Evolutionary conservation across 2,888 invertebrate genomes (phyloP), one percentile per base, ranked within the genome.

Genomic region (Philonicus albiceps): DNA sequence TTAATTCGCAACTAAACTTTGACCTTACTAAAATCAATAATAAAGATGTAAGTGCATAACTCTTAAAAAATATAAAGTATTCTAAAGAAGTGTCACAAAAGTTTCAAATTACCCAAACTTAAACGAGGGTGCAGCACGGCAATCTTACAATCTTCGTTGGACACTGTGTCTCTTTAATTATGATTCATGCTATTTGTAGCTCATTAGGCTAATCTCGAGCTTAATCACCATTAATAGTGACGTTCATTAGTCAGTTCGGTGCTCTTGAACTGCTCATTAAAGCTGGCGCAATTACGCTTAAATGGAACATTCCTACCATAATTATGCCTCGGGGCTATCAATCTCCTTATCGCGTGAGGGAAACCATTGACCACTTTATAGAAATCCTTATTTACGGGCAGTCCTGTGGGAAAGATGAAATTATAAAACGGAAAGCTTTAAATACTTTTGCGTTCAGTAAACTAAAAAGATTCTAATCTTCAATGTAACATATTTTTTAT

Each of bases 261-360:
- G 64, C 64, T 64, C 64, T 64, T 64, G 19, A 64, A 64, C 64
- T 64, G 64, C 64, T 78, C 80, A 80, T 80, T 80, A 80, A 80
- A 43, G 37, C 49, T 19, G 16, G 31, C 80, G 80, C 53, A 76
- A 40, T 76, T 49, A 80, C 53, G 37, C 27, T 80, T 80, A 80
- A 80, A 53, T 53, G 80, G 80, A 76, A 80, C 49, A 53, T 49
- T 80, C 53, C 30, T 19, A n/a, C 49, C 43, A 27, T 80, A 80
- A 80, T 80, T 80, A 53, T 53, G 30, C 19, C 64, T 49, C n/a
- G 16, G 30, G 27, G 34, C 80, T 53, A 53, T 80, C 80, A 53
- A 53, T 53, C 80, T 80, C 80, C 31, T 49, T 22, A 80, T 80
- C 53, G 80, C 80, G 80, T 80, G 80, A 31, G 37, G 22, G n/a